Percentiles rank a stretch among this genome's conserved stretches.
Conservation (phyloP, 2,888 invertebrate species). For the Pseudolycoriella hygida region DNA sequence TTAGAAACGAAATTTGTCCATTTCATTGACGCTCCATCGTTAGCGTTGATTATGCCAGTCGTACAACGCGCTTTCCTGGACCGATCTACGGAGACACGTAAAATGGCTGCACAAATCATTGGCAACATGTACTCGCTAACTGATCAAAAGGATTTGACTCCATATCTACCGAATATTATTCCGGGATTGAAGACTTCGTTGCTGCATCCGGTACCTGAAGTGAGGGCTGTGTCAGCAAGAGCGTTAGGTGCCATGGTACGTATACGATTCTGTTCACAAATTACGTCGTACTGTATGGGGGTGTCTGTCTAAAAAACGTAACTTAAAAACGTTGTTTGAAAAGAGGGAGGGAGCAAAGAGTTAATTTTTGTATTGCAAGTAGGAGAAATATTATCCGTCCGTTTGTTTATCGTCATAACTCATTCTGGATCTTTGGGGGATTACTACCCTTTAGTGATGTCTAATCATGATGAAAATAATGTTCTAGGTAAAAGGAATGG, state of each 20-base stretch:
- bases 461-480: too few species aligned
- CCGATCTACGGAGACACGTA: slow-evolving; percentile 91
- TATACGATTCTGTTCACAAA: slow-evolving; percentile 5
- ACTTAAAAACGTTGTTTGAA: too few species aligned
- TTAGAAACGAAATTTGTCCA: slow-evolving; percentile 96
- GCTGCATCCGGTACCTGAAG: slow-evolving; percentile 95
- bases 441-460: too few species aligned
- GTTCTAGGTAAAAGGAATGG: slow-evolving; percentile 51
- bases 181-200: slow-evolving; percentile 91
- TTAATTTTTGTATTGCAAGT: too few species aligned
- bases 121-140: slow-evolving; percentile 99
- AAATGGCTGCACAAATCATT: slow-evolving; percentile 99
- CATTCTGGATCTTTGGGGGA: too few species aligned
- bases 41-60: slow-evolving; percentile 98
- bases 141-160: slow-evolving; percentile 94
- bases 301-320: too few species aligned
- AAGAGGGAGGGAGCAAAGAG: too few species aligned
- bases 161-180: slow-evolving; percentile 89
- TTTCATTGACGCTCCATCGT: slow-evolving; percentile 95
- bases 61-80: slow-evolving; percentile 96
- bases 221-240: slow-evolving; percentile 85
- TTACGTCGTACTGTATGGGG: too few species aligned
- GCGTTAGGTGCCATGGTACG: slow-evolving; percentile 96
- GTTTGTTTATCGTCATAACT: too few species aligned
- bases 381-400: too few species aligned